Percentiles rank a stretch among this genome's conserved stretches.
Evolutionary conservation across 92 coral and sea anemone species (phyloP).

Genomic region (Heliopora coerulea): DNA sequence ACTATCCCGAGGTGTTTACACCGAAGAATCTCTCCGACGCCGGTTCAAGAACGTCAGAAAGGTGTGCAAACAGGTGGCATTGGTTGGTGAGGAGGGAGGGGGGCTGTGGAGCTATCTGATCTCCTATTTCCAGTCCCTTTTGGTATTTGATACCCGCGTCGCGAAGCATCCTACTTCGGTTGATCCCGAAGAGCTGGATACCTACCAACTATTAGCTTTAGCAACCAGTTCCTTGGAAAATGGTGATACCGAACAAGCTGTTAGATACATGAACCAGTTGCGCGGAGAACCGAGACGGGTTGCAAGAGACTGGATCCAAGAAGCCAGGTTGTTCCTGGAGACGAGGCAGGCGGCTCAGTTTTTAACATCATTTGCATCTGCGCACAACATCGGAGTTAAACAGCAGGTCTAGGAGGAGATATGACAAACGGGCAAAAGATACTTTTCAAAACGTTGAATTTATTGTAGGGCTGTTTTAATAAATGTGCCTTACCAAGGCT

Average conservation of each 20-base stretch:
- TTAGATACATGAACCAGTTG: conserved; percentile 91
- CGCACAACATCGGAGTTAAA: conserved; percentile 32
- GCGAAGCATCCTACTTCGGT: conserved; percentile 67
- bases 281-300: conserved; percentile 88
- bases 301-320: conserved; percentile 86
- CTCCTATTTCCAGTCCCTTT: conserved; percentile 83
- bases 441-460: too few species aligned
- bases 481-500: not conserved
- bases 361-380: conserved; percentile 85
- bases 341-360: conserved; percentile 84
- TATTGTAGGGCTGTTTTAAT: conserved; percentile 15
- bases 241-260: conserved; percentile 95
- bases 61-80: conserved; percentile 84
- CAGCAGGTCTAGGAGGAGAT: conserved; percentile 5
- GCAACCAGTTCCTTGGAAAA: conserved; percentile 78
- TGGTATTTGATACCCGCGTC: conserved; percentile 83
- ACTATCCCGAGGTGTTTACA: conserved; percentile 64
- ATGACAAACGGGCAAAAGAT: too few species aligned
- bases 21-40: conserved; percentile 72
- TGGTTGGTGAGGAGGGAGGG: conserved; percentile 82
- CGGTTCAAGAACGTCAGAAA: conserved; percentile 76
- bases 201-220: conserved; percentile 81
- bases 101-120: conserved; percentile 88
- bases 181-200: conserved; percentile 74
- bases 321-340: conserved; percentile 89